phyloP scores from a whole-genome alignment of 2,113 vertebrate species.

The Bujurquina vittata region DNA sequence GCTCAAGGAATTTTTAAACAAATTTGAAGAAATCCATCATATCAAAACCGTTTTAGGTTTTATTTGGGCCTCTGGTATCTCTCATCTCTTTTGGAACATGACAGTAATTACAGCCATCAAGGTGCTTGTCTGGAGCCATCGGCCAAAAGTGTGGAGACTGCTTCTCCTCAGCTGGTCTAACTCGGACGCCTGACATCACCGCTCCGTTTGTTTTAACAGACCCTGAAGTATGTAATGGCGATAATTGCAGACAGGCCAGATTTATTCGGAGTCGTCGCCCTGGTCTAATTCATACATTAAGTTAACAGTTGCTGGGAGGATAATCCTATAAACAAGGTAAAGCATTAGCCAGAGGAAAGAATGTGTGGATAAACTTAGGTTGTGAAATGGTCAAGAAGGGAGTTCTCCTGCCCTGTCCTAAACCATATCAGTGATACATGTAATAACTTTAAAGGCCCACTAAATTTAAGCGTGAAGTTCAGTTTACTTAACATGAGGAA shows the following conservation, averaged over 20 bases:
- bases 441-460: slow-evolving; percentile 23
- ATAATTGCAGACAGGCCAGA: slow-evolving; percentile 89
- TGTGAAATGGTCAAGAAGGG: slow-evolving; percentile 42
- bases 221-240: slow-evolving; percentile 90
- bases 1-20: slow-evolving; percentile 95
- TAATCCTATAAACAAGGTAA: slow-evolving; percentile 84
- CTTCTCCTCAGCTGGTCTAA: slow-evolving; percentile 80
- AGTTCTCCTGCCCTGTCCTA: slow-evolving; percentile 29
- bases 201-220: slow-evolving; percentile 90
- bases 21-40: slow-evolving; percentile 93
- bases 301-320: slow-evolving; percentile 83
- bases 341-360: slow-evolving; percentile 62
- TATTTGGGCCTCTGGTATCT: slow-evolving; percentile 96
- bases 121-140: slow-evolving; percentile 88
- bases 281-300: slow-evolving; percentile 84
- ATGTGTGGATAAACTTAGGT: slow-evolving; percentile 52
- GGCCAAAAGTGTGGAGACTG: slow-evolving; percentile 83
- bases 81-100: slow-evolving; percentile 91
- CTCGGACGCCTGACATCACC: slow-evolving; percentile 85
- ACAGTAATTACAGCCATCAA: slow-evolving; percentile 98
- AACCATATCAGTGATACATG: slow-evolving; percentile 46
- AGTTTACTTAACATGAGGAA: slow-evolving; percentile 2
- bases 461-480: slow-evolving; percentile 14
- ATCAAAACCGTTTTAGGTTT: slow-evolving; percentile 97
- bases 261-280: slow-evolving; percentile 80